phyloP scores from a whole-genome alignment of 2,888 invertebrate species.

The Allophyes oxyacanthae region DNA sequence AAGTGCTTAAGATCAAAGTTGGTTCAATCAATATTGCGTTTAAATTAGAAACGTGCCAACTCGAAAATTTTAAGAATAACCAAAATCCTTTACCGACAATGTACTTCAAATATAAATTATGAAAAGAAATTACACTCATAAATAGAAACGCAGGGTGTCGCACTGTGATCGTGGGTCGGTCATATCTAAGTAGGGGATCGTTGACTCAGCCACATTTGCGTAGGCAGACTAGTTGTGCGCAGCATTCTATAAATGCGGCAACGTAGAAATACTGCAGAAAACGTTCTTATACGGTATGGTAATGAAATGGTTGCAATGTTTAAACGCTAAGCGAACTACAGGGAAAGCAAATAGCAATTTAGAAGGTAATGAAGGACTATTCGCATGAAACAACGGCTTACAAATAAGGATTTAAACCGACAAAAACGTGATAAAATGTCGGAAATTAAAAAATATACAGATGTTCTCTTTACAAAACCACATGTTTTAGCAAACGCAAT shows the following conservation, averaged over 20 bases:
- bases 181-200: constrained; percentile 63
- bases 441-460: neutral
- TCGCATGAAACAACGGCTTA: constrained; percentile 25
- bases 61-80: neutral
- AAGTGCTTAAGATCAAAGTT: neutral
- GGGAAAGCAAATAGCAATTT: constrained; percentile 51
- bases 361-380: constrained; percentile 34
- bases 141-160: constrained; percentile 57
- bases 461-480: constrained; percentile 1
- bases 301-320: constrained; percentile 61
- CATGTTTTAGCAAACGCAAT: neutral
- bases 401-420: constrained; percentile 43
- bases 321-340: constrained; percentile 41
- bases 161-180: constrained; percentile 55
- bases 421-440: constrained; percentile 10
- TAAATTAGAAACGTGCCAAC: neutral
- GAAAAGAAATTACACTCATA: constrained; percentile 21
- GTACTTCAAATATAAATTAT: neutral
- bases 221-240: constrained; percentile 63
- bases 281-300: constrained; percentile 60
- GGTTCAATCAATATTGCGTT: neutral
- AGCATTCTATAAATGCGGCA: constrained; percentile 50
- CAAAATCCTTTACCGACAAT: neutral
- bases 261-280: constrained; percentile 57
- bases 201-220: constrained; percentile 67